A percentile compares a stretch with the other conserved stretches of the same genome.
phyloP scores from a whole-genome alignment of 1,140 invertebrate genomes.

The Drosophila sturtevanti region DNA sequence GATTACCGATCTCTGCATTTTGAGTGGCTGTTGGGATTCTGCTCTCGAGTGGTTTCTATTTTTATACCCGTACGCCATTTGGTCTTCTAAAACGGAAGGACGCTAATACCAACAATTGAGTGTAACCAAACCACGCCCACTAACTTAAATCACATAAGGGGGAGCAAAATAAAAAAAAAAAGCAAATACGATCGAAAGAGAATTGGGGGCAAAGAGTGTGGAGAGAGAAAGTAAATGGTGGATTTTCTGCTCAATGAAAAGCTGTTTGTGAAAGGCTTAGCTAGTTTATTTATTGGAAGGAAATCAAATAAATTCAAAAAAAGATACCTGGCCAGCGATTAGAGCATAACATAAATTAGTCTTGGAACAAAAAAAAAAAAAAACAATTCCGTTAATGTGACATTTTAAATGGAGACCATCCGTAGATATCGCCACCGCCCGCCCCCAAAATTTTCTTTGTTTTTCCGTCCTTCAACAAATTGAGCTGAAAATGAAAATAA shows the following conservation, averaged over 20 bases:
- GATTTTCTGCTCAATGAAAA: constrained; percentile 58
- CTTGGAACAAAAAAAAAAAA: constrained; percentile 21
- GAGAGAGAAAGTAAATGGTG: constrained; percentile 4
- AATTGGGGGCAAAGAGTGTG: background rate
- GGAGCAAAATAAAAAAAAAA: background rate
- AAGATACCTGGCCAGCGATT: constrained; percentile 63
- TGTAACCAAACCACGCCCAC: constrained; percentile 54
- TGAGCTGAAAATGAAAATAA: constrained; percentile 59
- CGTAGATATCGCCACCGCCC: background rate
- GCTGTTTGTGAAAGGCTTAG: constrained; percentile 68
- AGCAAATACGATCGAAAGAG: background rate
- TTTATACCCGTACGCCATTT: constrained; percentile 74
- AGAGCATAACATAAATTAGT: constrained; percentile 60
- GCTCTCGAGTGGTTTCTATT: constrained; percentile 78
- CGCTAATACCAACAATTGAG: constrained; percentile 26
- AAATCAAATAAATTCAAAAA: constrained; percentile 63
- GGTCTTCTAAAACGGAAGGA: constrained; percentile 63
- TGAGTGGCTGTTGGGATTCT: constrained; percentile 61
- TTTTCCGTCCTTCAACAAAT: constrained; percentile 39
- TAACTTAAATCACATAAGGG: background rate
- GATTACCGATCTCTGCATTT: constrained; percentile 57
- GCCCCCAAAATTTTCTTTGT: constrained; percentile 12
- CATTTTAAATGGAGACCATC: constrained; percentile 66
- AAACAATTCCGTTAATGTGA: constrained; percentile 80
- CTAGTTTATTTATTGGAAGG: constrained; percentile 22